These are phyloP conservation scores for Pachliopta kotzebuea DNA, from an alignment of 2,888 invertebrate genomes.

Conservation along the genomic window DNA sequence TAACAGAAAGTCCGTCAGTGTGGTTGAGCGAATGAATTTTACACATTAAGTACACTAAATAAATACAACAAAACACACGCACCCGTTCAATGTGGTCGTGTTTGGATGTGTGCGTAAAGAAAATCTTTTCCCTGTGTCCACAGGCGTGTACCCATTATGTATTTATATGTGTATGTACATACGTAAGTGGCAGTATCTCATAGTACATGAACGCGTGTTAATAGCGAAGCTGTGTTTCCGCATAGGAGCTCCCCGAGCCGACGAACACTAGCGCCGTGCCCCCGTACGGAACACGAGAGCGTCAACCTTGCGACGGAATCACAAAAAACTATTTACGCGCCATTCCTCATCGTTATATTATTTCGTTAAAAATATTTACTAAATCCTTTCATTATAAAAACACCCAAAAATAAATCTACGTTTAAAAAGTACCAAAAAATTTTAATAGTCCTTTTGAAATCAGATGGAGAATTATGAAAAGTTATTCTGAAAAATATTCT, in stretches of 20 bases:
- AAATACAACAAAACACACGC: constrained; percentile 54
- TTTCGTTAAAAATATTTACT: constrained; percentile 1
- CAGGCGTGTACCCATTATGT: constrained; percentile 37
- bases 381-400: not conserved
- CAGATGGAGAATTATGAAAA: not conserved
- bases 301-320: constrained; percentile 74
- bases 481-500: constrained; percentile 34
- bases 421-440: not conserved
- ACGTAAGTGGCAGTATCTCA: constrained; percentile 75
- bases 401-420: not conserved
- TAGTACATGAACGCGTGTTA: constrained; percentile 76
- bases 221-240: constrained; percentile 77
- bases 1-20: constrained; percentile 52
- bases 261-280: constrained; percentile 66
- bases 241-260: constrained; percentile 71
- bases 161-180: constrained; percentile 46
- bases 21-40: constrained; percentile 41
- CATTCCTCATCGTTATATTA: constrained; percentile 31
- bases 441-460: not conserved
- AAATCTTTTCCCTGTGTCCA: constrained; percentile 57
- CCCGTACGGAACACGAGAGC: constrained; percentile 74
- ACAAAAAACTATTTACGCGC: constrained; percentile 70
- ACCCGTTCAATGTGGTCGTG: constrained; percentile 40
- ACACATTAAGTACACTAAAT: constrained; percentile 54
- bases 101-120: constrained; percentile 54